A percentile compares a stretch with the other conserved stretches of the same genome.
These are phyloP conservation scores for Cromileptes altivelis DNA, from an alignment of 2,113 vertebrate species.

Conservation along the genomic window DNA sequence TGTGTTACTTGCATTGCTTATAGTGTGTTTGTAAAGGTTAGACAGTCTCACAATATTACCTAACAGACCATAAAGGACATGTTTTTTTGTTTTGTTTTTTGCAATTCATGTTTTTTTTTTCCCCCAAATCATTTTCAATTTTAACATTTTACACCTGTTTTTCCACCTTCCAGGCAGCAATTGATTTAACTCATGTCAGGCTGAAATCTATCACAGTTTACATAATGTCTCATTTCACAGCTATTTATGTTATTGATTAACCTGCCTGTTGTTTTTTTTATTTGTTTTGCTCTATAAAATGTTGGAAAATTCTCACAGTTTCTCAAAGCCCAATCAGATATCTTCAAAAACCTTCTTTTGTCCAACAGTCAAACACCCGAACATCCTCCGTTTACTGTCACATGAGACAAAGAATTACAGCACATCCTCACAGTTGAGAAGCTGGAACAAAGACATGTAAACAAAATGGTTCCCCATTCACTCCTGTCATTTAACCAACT, in stretches of 20 bases:
- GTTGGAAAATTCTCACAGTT: no score
- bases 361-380: no score
- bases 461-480: not conserved
- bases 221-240: not conserved
- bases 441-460: not conserved
- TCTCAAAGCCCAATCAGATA: no score
- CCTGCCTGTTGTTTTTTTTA: not conserved
- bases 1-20: slow-evolving; percentile 8
- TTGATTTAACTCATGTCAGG: not conserved
- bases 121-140: not conserved
- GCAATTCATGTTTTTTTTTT: no score
- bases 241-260: not conserved
- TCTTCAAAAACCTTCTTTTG: no score
- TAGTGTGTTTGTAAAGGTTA: not conserved
- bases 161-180: no score
- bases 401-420: not conserved
- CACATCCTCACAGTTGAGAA: no score
- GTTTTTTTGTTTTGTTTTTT: no score
- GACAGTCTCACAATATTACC: not conserved
- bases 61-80: not conserved
- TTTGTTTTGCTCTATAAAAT: no score
- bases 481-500: not conserved
- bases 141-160: not conserved
- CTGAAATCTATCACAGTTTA: not conserved
- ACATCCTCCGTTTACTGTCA: not conserved